Evolutionary conservation across 2,888 invertebrate genomes (phyloP).

Genomic region (Apodemia zela): DNA sequence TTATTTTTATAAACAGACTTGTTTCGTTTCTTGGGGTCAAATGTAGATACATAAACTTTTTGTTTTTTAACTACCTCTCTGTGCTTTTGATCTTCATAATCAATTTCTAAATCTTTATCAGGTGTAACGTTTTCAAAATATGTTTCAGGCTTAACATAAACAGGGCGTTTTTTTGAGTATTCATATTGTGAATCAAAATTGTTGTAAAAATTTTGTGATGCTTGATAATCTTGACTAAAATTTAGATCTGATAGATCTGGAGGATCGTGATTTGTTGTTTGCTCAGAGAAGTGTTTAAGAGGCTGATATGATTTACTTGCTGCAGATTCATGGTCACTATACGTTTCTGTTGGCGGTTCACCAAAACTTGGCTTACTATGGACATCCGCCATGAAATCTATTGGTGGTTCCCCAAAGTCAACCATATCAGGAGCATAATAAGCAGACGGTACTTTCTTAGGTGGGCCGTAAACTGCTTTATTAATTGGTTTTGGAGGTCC

Average conservation of each 20-base stretch:
- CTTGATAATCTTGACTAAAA: neutral
- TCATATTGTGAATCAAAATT: constrained; percentile 21
- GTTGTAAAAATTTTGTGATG: constrained; percentile 9
- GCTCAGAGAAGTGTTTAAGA: constrained; percentile 54
- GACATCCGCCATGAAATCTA: constrained; percentile 1
- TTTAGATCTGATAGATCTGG: constrained; percentile 30
- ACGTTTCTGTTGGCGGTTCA: constrained; percentile 52
- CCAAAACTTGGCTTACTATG: constrained; percentile 48
- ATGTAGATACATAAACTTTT: constrained; percentile 18
- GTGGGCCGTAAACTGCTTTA: constrained; percentile 40
- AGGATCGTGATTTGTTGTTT: constrained; percentile 50
- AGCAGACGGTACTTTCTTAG: constrained; percentile 38
- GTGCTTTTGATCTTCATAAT: constrained; percentile 17
- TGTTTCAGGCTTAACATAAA: constrained; percentile 4
- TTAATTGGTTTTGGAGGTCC: constrained; percentile 37
- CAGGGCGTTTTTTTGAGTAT: constrained; percentile 13
- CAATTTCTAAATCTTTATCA: constrained; percentile 9
- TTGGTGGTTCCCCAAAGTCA: constrained; percentile 21
- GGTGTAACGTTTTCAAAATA: neutral
- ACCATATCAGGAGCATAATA: constrained; percentile 26
- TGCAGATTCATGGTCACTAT: constrained; percentile 33
- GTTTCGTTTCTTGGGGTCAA: constrained; percentile 42
- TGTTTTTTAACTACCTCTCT: neutral
- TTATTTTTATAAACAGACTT: constrained; percentile 36
- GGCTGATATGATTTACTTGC: neutral